Evolutionary conservation across 2,113 vertebrate species (phyloP).

Genomic region (Syngnathus floridae): DNA sequence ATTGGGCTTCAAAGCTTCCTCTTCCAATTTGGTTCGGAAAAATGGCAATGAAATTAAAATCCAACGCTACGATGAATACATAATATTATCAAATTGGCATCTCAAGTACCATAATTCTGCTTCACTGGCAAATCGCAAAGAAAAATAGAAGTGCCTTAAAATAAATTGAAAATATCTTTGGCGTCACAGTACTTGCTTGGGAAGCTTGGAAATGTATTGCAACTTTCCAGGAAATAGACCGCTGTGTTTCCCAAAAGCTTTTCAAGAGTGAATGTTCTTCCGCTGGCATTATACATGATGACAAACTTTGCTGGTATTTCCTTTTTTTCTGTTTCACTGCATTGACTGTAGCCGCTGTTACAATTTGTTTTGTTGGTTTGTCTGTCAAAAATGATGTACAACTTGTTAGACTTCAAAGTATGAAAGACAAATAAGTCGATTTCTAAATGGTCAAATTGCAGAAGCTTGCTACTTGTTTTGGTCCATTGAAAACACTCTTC

Average conservation of each 20-base stretch:
- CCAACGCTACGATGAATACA: neutral
- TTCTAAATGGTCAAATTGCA: neutral
- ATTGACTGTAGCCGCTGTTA: conserved; percentile 19
- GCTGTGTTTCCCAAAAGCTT: neutral
- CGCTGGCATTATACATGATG: neutral
- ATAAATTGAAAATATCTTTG: neutral
- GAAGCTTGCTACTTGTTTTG: neutral
- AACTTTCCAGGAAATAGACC: neutral
- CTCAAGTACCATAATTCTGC: neutral
- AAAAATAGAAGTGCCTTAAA: conserved; percentile 6
- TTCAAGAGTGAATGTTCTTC: neutral
- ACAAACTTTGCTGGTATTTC: neutral
- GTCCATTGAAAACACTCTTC: conserved; percentile 56
- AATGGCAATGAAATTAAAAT: neutral
- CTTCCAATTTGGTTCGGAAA: conserved; percentile 3
- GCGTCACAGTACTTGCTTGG: neutral
- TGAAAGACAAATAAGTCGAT: conserved; percentile 14
- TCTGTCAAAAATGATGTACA: conserved; percentile 56
- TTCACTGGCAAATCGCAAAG: neutral
- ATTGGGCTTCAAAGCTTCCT: conserved; percentile 7
- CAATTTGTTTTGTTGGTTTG: conserved; percentile 1
- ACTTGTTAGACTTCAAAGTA: conserved; percentile 14
- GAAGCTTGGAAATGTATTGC: neutral
- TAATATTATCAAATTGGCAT: neutral
- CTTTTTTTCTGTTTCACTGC: conserved; percentile 2